Base-by-base conservation (phyloP, 2,797 vertebrate species). In the Bradypodion pumilum region DNA sequence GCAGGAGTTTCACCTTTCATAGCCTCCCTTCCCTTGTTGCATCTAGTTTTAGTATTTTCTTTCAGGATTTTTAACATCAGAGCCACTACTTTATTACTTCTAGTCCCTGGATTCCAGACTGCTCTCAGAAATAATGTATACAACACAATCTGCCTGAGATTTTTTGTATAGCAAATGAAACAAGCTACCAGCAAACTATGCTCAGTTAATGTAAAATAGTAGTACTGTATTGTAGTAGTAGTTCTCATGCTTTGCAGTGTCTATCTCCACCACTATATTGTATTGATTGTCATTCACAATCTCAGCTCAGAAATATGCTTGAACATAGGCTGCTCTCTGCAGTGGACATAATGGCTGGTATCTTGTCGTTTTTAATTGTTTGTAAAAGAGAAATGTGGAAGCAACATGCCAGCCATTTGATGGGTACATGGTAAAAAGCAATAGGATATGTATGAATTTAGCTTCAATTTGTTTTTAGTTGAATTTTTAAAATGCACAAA, bases 41-140 rank as follows among this genome's bases (percentile, higher is more conserved):
- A 29, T 62, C 83, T 87, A 78, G 89, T 89, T 91, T 92, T 88
- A 89, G 46, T 59, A 80, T 90, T 93, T 91, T 91, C 85, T 92
- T 88, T 92, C 84, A 90, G 81, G 84, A 89, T 91, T 89, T 15
- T 78, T 94, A 81, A 89, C 91, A 93, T 91, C 59, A 27, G 81
- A 91, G 29, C 82, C 92, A 82, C 81, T 72, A 66, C 72, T 93
- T 93, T 91, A 85, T 93, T 90, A 86, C 87, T 89, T 89, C 85
- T 68, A 32, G 46, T 62, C 84, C 88, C 89, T 81, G 42, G 66
- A 84, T 94, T 85, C 81, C 84, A 66, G 87, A 69, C 69, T 87
- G 32, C 56, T 86, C 83, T 93, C 78, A 70, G 52, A 89, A 46
- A 86, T 16, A 65, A 27, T 74, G 83, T 62, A 3, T 1, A 68